Evolutionary conservation across 37 sponge, comb jelly and placozoan genomes (phyloP), one percentile per base, ranked within the genome.

Genomic region (Cliona cf. orientalis): DNA sequence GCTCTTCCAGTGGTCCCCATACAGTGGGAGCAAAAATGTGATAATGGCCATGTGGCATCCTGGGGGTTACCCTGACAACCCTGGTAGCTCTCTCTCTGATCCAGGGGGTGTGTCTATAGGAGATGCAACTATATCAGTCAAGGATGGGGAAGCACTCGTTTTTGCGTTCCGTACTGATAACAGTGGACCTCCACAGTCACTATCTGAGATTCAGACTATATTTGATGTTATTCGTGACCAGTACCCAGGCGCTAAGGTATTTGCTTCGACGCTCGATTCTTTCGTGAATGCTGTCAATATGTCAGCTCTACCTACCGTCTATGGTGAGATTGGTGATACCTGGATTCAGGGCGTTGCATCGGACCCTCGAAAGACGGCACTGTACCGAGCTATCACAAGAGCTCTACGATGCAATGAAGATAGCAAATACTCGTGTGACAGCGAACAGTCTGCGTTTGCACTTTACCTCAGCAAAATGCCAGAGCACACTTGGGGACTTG

Each of bases 91-190:
- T 40, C 29, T 84, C 12, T 19, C 57, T 39, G 36, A 71, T 39
- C 58, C 90, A 1, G 85, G 90, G 22, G 90, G 90, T 5, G 28
- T 90, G 9, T 84, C 90, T 43, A 71, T 70, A 25, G 29, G 17
- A n/a, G 86, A 84, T 39, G 31, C 46, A 61, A 74, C 75, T 0
- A 44, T 81, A 11, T 33, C 83, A 19, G 72, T 68, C 26, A 79
- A 49, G 2, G 71, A 58, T 42, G 40, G 57, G 23, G 17, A 67
- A 46, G 86, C 86, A 4, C 86, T 92, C 0, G 89, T 73, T 7
- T 92, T 86, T 88, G 85, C 85, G 2, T 88, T 92, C 37, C 68
- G 93, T 6, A 84, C 89, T 42, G 93, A 92, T 74, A 92, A 92
- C 63, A 84, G 74, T 17, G 93, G 93, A 3, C 93, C 93, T 2